Evolutionary conservation across 2,113 vertebrate genomes (phyloP), one percentile per base, ranked within the genome.

Genomic region (Tragulus kanchil): DNA sequence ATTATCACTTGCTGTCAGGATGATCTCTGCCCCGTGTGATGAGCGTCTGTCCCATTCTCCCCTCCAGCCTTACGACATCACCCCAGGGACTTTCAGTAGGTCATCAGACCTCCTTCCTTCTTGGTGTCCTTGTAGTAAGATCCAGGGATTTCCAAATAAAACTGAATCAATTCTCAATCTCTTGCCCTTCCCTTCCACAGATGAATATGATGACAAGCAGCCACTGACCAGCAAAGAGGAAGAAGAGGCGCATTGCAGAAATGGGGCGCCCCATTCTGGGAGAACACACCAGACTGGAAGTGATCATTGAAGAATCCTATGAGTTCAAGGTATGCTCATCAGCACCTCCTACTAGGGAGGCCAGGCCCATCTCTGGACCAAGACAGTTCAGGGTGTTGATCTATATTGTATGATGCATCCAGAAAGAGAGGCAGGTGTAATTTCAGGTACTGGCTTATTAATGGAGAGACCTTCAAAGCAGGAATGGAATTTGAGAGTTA

Each of bases 291-390:
- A 99, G 98, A 94, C 98, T 99, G 6, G 99, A 99, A 98, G 98
- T 99, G 69, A 98, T 99, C 98, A 99, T 99, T 17, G 99, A 99
- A 98, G 99, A 99, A 97, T 99, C 99, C 4, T 99, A 99, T 0
- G 99, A 99, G 97, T 99, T 99, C 98, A 99, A 99, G 99, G 99
- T 99, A 98, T 62, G 78, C 0, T 0, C 1, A 0, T 67, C 59
- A 62, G 5, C 13, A 5, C 48, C 12, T 15, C n/a, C 42, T 31
- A 9, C 17, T 5, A 3, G 11, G 50, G 45, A 85, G 64, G 4
- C 79, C n/a, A 52, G 31, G 59, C 28, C 71, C 31, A 25, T n/a
- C 79, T 91, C 19, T 17, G 36, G 25, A 65, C 67, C 79, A 9
- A 23, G 56, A 16, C 42, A 31, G 25, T 28, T 78, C 42, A 1